Evolutionary conservation across 23 tunicate genomes (phyloP), one percentile per base, ranked within the genome.

Genomic region (Diplosoma virens): DNA sequence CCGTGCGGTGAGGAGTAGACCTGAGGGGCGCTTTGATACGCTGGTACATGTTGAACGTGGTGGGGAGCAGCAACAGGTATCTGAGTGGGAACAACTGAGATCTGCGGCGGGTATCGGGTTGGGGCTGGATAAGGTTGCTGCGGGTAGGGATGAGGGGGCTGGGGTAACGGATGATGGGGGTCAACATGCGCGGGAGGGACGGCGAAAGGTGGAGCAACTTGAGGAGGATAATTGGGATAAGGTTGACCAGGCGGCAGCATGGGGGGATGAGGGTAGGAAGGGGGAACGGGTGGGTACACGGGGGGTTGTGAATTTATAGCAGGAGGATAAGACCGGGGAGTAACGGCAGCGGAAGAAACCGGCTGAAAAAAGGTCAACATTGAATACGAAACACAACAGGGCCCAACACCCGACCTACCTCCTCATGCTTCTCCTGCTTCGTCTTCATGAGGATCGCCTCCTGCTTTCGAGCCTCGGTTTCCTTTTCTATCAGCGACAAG

Each of bases 1-100:
- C 7, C 69, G 9, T 72, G 87, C 2, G 87, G 87, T 22, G 87
- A 82, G 23, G 87, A n/a, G 58, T 74, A 82, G 25, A 67, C 46
- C 3, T 82, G 87, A 29, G 87, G 81, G 31, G 87, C 30, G 30
- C 33, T 63, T 28, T 58, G 80, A 52, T 82, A 82, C 1, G 32
- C 41, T 1, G 55, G 48, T 25, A 30, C 36, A 37, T 78, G 83
- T 2, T n/a, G n/a, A n/a, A n/a, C n/a, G n/a, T n/a, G n/a, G n/a
- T n/a, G n/a, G n/a, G n/a, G n/a, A n/a, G n/a, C n/a, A n/a, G n/a
- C n/a, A n/a, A n/a, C n/a, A n/a, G n/a, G n/a, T n/a, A n/a, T n/a
- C n/a, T 61, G 83, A 20, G 72, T 76, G 2, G 71, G 59, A 22
- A 78, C 60, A 18, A 77, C 88, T 20, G 82, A 87, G 25, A 47